Evolutionary conservation across 2,888 invertebrate genomes (phyloP).

Genomic region (Disparrhopalites patrizii): DNA sequence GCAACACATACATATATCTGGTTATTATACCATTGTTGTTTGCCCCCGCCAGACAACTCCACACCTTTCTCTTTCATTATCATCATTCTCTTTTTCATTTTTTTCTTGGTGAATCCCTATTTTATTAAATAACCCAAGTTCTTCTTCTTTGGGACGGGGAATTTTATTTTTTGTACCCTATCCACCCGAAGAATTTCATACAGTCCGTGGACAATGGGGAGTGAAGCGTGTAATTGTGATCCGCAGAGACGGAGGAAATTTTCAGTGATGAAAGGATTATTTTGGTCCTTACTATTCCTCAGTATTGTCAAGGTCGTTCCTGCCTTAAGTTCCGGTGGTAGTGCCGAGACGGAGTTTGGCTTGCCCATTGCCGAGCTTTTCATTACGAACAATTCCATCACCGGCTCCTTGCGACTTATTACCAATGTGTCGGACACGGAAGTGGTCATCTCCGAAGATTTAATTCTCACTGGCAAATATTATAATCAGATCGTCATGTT

Average conservation of each 20-base stretch:
- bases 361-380: constrained; percentile 18
- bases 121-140: not conserved
- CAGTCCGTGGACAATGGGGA: not conserved
- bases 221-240: not conserved
- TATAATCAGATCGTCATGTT: constrained; percentile 45
- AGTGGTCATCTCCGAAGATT: constrained; percentile 36
- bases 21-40: not conserved
- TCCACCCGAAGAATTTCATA: not conserved
- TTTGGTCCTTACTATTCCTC: too few species aligned
- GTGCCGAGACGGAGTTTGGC: constrained; percentile 25
- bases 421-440: constrained; percentile 33
- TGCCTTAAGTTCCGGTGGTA: constrained; percentile 1
- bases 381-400: constrained; percentile 10
- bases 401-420: constrained; percentile 13
- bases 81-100: not conserved
- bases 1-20: not conserved
- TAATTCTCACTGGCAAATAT: constrained; percentile 36
- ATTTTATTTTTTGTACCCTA: not conserved
- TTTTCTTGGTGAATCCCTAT: too few species aligned
- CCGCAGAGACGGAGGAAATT: not conserved
- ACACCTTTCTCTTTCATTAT: not conserved
- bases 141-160: not conserved
- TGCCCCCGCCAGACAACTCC: not conserved
- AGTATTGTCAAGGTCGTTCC: not conserved
- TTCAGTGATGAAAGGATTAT: not conserved